A percentile compares a stretch with the other conserved stretches of the same genome.
These are phyloP conservation scores for Trachelus iudaicus DNA, from an alignment of 2,888 invertebrate species.

Conservation along the genomic window DNA sequence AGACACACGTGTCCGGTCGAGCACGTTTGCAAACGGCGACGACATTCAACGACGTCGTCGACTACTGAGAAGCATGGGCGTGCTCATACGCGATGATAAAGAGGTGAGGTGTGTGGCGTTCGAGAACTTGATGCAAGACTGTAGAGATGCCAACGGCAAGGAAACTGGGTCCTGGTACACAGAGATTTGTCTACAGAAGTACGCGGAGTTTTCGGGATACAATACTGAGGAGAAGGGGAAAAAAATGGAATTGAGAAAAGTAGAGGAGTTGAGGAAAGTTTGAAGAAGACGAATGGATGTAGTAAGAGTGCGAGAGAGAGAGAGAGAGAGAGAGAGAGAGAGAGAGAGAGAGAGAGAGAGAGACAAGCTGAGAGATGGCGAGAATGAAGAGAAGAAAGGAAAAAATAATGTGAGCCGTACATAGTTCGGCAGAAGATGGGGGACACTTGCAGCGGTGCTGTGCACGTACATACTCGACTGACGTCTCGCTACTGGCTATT, in stretches of 20 bases:
- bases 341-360: neutral
- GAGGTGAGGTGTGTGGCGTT: neutral
- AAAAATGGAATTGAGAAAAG: slow-evolving; percentile 2
- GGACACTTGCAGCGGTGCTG: slow-evolving; percentile 11
- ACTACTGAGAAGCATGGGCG: neutral
- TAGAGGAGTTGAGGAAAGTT: slow-evolving; percentile 4
- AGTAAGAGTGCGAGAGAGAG: slow-evolving; percentile 16
- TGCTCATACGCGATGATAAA: neutral
- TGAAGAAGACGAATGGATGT: slow-evolving; percentile 6
- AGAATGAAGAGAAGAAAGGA: neutral
- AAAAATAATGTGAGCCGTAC: slow-evolving; percentile 5
- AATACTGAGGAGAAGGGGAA: slow-evolving; percentile 14
- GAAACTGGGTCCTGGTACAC: neutral
- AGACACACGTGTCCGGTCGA: neutral
- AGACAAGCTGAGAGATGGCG: slow-evolving; percentile 1
- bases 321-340: neutral
- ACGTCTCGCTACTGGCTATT: slow-evolving; percentile 43
- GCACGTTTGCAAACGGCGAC: neutral
- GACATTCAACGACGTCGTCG: neutral
- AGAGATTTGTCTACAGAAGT: slow-evolving; percentile 16
- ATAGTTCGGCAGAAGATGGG: neutral
- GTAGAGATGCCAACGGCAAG: slow-evolving; percentile 14
- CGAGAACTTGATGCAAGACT: neutral
- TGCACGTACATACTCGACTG: slow-evolving; percentile 29
- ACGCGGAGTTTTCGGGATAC: slow-evolving; percentile 24